These are phyloP conservation scores for Pachydiplax longipennis DNA, from an alignment of 2,888 invertebrate genomes.

Conservation along the genomic window DNA sequence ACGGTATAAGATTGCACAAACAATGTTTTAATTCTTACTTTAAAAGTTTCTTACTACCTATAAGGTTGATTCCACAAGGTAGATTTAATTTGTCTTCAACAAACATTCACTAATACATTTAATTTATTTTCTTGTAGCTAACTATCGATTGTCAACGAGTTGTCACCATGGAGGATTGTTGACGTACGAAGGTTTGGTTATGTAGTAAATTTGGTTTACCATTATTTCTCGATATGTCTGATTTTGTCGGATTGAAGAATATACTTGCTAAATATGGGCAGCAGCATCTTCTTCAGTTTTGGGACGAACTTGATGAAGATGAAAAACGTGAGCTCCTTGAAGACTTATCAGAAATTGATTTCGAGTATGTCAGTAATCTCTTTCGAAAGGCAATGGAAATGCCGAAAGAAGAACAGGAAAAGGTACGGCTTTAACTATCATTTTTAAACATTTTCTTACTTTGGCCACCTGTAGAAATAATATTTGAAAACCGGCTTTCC, in stretches of 20 bases:
- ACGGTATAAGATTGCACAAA: neutral
- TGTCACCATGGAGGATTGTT: conserved; percentile 42
- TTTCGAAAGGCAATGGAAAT: conserved; percentile 72
- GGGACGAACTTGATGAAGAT: conserved; percentile 73
- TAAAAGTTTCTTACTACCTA: neutral
- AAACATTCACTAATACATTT: neutral
- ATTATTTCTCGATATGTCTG: conserved; percentile 50
- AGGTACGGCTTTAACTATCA: conserved; percentile 59
- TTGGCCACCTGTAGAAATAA: neutral
- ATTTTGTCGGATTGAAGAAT: conserved; percentile 64
- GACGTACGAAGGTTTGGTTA: conserved; percentile 14
- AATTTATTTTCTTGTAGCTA: neutral
- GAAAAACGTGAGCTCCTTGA: conserved; percentile 67
- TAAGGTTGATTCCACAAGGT: neutral
- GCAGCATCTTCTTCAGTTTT: conserved; percentile 82
- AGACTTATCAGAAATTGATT: conserved; percentile 74
- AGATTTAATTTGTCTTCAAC: neutral
- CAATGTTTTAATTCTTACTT: neutral
- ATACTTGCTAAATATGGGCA: conserved; percentile 72
- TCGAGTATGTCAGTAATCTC: conserved; percentile 74
- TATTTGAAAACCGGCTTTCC: neutral
- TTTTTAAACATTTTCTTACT: neutral
- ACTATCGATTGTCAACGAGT: conserved; percentile 40
- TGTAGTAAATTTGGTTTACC: conserved; percentile 27
- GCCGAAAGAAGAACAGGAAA: conserved; percentile 69